Evolutionary conservation across 2,888 invertebrate species (phyloP), one percentile per base, ranked within the genome.

Genomic region (Morpho helenor): DNA sequence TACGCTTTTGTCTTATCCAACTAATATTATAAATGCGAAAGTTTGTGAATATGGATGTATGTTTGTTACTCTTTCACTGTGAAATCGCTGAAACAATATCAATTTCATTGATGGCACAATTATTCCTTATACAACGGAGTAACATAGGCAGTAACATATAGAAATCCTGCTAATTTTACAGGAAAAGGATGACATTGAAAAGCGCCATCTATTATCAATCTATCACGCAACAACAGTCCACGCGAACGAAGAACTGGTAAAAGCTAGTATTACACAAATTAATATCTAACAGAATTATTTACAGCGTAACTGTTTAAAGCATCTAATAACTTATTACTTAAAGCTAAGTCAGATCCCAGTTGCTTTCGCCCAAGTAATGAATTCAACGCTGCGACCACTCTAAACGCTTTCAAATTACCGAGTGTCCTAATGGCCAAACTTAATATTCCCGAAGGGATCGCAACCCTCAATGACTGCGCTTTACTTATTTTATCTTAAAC

Each of bases 361-460:
- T 41, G 10, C n/a, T 10, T 16, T 22, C 47, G 41, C 23, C 9
- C 77, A 78, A 75, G 78, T 76, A 79, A 81, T 82, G 82, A 79
- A 83, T 81, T 79, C 72, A 68, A 69, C 63, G 72, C 68, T 71
- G 74, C 70, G 71, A 72, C 71, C 73, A 72, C 69, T 77, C 78
- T 83, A 84, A 84, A 79, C 76, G 80, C 75, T 84, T 80, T 80
- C 70, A 72, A 79, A 83, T 83, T 80, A 80, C 82, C 72, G 69
- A 71, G 74, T 71, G 70, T 67, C 73, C 75, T 84, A 83, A 85
- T 82, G 80, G 78, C 68, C 74, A 74, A 82, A 82, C 82, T 85
- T 84, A 84, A 84, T 82, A 85, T 85, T 84, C 84, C 80, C 76
- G 73, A 71, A 77, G 79, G 81, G 80, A 76, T 77, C 75, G 67